Conservation (phyloP, 2,888 invertebrate species). For the Lapara coniferarum region DNA sequence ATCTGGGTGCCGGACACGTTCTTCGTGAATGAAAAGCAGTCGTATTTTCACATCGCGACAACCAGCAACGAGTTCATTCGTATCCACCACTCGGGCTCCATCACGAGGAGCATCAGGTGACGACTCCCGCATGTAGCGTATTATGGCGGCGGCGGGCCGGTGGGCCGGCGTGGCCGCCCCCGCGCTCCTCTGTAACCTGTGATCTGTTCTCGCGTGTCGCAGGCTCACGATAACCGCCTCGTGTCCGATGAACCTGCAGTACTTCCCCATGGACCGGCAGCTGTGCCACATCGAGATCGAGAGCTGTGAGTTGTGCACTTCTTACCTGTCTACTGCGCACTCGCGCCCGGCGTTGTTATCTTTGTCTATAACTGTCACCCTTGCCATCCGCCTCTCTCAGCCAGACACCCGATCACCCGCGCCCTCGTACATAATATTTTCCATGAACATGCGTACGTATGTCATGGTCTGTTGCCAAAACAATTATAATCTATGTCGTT, state of each 20-base stretch:
- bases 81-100: slow-evolving; percentile 95
- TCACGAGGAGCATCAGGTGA: slow-evolving; percentile 95
- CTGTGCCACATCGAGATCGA: slow-evolving; percentile 96
- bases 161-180: not conserved
- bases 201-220: slow-evolving; percentile 58
- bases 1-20: slow-evolving; percentile 99
- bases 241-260: slow-evolving; percentile 96
- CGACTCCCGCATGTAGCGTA: not conserved
- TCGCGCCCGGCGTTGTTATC: not conserved
- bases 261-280: slow-evolving; percentile 97
- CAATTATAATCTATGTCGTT: not conserved
- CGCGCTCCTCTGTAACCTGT: slow-evolving; percentile 15
- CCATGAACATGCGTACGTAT: not conserved
- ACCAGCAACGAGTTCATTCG: slow-evolving; percentile 99
- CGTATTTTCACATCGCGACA: slow-evolving; percentile 99
- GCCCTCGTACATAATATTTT: not conserved
- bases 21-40: slow-evolving; percentile 99
- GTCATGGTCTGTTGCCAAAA: not conserved
- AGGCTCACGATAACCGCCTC: slow-evolving; percentile 96
- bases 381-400: not conserved
- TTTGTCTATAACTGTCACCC: not conserved
- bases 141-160: not conserved
- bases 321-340: not conserved
- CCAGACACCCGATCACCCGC: not conserved
- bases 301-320: slow-evolving; percentile 92